Percentiles rank a stretch among this genome's conserved stretches.
These are phyloP conservation scores for Plestiodon gilberti DNA, from an alignment of 2,113 vertebrate genomes.

Conservation along the genomic window DNA sequence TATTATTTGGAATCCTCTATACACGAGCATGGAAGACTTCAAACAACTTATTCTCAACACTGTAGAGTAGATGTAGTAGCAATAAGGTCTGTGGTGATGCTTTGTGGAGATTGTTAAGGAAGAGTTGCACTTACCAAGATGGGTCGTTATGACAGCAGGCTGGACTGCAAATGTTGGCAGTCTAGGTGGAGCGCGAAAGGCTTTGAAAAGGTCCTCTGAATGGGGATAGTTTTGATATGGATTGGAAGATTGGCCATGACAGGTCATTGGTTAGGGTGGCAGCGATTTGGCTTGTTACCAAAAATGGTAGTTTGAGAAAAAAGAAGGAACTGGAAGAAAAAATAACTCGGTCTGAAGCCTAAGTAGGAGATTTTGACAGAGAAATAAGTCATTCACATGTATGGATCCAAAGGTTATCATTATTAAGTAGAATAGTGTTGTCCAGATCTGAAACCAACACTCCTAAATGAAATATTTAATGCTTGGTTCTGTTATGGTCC, in stretches of 20 bases:
- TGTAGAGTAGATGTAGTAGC: conserved; percentile 33
- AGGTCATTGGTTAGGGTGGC: neutral
- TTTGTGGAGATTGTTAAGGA: conserved; percentile 57
- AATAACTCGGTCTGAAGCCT: neutral
- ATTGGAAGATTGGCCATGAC: neutral
- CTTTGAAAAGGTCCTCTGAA: neutral
- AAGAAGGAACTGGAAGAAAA: neutral
- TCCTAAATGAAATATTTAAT: neutral
- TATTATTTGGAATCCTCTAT: conserved; percentile 64
- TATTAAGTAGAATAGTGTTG: neutral
- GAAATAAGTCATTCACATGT: too few species aligned
- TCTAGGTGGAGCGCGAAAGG: conserved; percentile 12
- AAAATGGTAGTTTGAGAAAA: neutral
- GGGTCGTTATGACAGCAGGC: conserved; percentile 35
- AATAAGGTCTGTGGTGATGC: conserved; percentile 63
- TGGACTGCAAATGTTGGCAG: neutral
- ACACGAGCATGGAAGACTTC: neutral
- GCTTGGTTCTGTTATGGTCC: neutral
- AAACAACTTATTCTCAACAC: neutral
- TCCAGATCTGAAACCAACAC: neutral
- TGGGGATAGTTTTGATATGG: neutral
- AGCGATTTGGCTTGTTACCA: neutral
- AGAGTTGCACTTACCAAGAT: conserved; percentile 45
- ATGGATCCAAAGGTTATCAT: neutral
- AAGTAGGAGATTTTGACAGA: neutral